A percentile compares a stretch with the other conserved stretches of the same genome.
These are phyloP conservation scores for Watsonalla binaria DNA, from an alignment of 2,888 invertebrate species.

Conservation along the genomic window DNA sequence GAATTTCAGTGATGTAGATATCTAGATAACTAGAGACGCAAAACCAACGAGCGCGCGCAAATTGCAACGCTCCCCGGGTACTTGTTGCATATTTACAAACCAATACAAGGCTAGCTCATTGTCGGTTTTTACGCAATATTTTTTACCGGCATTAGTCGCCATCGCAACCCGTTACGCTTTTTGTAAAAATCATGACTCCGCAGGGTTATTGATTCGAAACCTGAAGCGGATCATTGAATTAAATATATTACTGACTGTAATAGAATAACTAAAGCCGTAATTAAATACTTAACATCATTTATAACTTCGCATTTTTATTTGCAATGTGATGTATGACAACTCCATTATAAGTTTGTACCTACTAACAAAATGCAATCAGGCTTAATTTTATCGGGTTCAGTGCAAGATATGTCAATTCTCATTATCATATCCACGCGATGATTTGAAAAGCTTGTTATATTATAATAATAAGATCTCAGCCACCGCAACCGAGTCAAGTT, in stretches of 20 bases:
- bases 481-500: too few relatives aligned
- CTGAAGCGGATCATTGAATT: not conserved
- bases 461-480: too few relatives aligned
- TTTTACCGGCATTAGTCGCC: not conserved
- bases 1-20: conserved; percentile 2
- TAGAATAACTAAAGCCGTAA: too few relatives aligned
- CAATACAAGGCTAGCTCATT: not conserved
- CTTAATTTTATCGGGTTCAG: too few relatives aligned
- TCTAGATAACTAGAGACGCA: not conserved
- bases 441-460: too few relatives aligned
- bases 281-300: too few relatives aligned
- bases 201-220: not conserved
- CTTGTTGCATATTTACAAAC: conserved; percentile 2
- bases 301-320: too few relatives aligned
- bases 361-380: too few relatives aligned
- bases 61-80: conserved; percentile 3
- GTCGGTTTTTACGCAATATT: not conserved
- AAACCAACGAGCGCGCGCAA: conserved; percentile 5
- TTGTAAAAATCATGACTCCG: not conserved
- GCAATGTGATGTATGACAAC: too few relatives aligned
- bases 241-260: not conserved
- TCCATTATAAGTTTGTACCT: too few relatives aligned
- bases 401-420: too few relatives aligned
- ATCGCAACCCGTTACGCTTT: not conserved
- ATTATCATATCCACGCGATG: too few relatives aligned